Percentiles rank a stretch among this genome's conserved stretches.
Evolutionary conservation across 2,888 invertebrate genomes (phyloP).

Genomic region (Incurvaria masculella): DNA sequence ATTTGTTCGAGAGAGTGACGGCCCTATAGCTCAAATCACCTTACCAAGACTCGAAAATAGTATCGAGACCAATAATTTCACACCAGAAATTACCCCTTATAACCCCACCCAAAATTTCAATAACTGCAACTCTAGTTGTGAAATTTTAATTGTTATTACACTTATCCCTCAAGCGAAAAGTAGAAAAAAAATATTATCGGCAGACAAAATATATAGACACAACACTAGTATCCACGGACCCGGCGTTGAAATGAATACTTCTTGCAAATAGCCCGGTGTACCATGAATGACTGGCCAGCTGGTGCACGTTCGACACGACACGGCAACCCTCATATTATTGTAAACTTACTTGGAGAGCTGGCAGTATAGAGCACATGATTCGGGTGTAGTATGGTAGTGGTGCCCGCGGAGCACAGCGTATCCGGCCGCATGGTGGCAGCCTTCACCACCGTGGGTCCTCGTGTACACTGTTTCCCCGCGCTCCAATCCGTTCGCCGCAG

Average conservation of each 20-base stretch:
- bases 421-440: constrained; percentile 44
- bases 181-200: constrained; percentile 1
- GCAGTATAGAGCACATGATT: constrained; percentile 49
- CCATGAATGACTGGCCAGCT: neutral
- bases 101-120: no score
- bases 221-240: neutral
- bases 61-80: no score
- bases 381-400: constrained; percentile 41
- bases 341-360: constrained; percentile 43
- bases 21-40: no score
- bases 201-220: neutral
- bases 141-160: no score
- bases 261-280: no score
- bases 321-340: neutral
- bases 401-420: constrained; percentile 45
- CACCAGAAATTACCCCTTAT: no score
- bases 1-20: no score
- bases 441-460: constrained; percentile 25
- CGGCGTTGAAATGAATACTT: neutral
- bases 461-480: no score
- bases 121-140: no score
- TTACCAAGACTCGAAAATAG: no score
- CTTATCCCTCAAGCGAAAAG: no score
- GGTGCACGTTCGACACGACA: neutral
- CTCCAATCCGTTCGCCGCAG: neutral